Evolutionary conservation across 2,888 invertebrate species (phyloP), one percentile per base, ranked within the genome.

Genomic region (Willowsia nigromaculata): DNA sequence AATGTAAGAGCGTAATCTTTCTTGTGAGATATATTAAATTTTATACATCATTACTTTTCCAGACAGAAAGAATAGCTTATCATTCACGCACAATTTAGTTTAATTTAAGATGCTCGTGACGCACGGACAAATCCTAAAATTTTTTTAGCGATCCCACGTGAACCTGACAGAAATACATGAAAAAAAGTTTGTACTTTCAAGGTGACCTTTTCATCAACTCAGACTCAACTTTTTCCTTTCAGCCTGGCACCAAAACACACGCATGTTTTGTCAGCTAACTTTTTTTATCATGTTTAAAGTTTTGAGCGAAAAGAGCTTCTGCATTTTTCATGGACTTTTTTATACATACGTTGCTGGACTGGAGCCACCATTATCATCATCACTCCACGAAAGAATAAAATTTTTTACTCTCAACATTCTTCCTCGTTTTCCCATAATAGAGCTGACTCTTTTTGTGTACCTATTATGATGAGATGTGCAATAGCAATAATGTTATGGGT

Each of bases 131-230:
- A 27, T 13, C 37, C 40, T 27, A 7, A 50, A 74, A 47, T 27
- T 74, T 74, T 74, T 71, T 27, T 74, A 43, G 74, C 47, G 27
- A 47, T 47, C 47, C 47, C 47, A 74, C 47, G 74, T 74, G 74
- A 74, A 74, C 74, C 50, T 65, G 33, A n/a, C n/a, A n/a, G n/a
- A n/a, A n/a, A 56, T 40, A 50, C 50, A 50, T 6, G 15, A 56
- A 68, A 74, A 27, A 74, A 74, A 74, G 43, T 25, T 40, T 71
- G 1, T 15, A n/a, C 0, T 78, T 56, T 78, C 18, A 78, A 78
- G 78, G 78, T 78, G 78, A 78, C 78, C 78, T 78, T 78, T 78
- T 76, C 76, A 50, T 50, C 76, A 30, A 25, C 25, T 11, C 50
- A 74, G n/a, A 2, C 13, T 33, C 7, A 18, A n/a, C 68, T 37